Conservation (phyloP, 2,888 invertebrate species). For the Ochropacha duplaris region DNA sequence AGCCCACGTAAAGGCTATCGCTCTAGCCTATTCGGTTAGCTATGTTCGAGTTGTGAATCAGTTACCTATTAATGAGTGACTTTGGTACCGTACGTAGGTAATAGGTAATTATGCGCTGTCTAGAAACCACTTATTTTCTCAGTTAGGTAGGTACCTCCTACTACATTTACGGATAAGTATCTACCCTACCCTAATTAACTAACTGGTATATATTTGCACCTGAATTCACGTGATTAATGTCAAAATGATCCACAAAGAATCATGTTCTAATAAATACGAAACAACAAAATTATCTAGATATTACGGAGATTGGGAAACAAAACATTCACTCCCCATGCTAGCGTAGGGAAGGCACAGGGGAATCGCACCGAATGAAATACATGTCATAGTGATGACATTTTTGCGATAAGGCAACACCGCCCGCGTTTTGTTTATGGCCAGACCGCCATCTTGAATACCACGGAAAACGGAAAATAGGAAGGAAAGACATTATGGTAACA, state of each 20-base stretch:
- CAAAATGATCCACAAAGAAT: background rate
- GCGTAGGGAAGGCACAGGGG: slow-evolving; percentile 45
- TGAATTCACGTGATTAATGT: background rate
- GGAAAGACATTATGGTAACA: background rate
- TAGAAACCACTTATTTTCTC: too few species aligned
- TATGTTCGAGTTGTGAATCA: too few species aligned
- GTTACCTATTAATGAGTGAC: too few species aligned
- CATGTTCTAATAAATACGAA: slow-evolving; percentile 12
- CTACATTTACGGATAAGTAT: too few species aligned
- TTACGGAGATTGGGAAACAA: slow-evolving; percentile 39
- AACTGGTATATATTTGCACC: background rate
- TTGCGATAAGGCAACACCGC: slow-evolving; percentile 62
- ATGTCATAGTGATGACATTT: slow-evolving; percentile 64
- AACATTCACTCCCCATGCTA: slow-evolving; percentile 32
- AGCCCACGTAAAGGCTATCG: too few species aligned
- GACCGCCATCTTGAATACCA: slow-evolving; percentile 53
- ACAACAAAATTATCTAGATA: slow-evolving; percentile 40
- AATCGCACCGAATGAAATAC: slow-evolving; percentile 56
- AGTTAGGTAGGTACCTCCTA: too few species aligned
- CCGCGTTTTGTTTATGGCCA: slow-evolving; percentile 60
- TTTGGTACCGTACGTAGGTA: too few species aligned
- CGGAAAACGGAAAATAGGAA: slow-evolving; percentile 32
- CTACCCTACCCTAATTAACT: background rate
- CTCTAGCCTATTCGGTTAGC: too few species aligned
- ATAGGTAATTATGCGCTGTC: too few species aligned